Conservation (phyloP, 2,888 invertebrate genomes). For the Cybosia mesomella region DNA sequence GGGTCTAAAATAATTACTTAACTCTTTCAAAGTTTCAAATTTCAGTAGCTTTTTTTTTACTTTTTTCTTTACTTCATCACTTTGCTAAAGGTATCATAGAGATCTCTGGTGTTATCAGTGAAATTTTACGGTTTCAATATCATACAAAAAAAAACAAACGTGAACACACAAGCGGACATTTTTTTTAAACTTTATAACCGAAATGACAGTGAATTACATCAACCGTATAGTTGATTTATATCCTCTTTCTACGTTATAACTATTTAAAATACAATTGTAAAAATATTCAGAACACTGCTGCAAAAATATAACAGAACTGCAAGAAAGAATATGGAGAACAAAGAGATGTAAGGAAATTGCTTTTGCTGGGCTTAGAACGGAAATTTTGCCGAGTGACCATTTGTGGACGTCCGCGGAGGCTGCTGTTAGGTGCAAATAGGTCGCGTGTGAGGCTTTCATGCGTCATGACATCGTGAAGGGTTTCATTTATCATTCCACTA, state of each 20-base stretch:
- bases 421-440: conserved; percentile 30
- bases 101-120: background rate
- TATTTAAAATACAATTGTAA: conserved; percentile 26
- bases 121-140: background rate
- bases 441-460: conserved; percentile 39
- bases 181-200: background rate
- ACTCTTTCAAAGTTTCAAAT: background rate
- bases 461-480: conserved; percentile 29
- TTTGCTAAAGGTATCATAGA: background rate
- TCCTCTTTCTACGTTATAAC: background rate
- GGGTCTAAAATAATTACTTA: background rate
- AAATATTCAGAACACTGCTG: conserved; percentile 28
- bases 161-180: background rate
- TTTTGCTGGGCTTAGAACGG: conserved; percentile 50
- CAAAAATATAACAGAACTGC: conserved; percentile 43
- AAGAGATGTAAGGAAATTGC: conserved; percentile 58
- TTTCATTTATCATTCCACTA: conserved; percentile 47
- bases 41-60: background rate
- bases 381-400: conserved; percentile 36
- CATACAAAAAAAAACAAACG: background rate
- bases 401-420: conserved; percentile 39
- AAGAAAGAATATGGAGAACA: conserved; percentile 27
- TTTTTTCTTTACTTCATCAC: background rate
- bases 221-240: background rate
- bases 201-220: background rate